Evolutionary conservation across 2,797 vertebrate species (phyloP).

Genomic region (Chloroceryle amazona): DNA sequence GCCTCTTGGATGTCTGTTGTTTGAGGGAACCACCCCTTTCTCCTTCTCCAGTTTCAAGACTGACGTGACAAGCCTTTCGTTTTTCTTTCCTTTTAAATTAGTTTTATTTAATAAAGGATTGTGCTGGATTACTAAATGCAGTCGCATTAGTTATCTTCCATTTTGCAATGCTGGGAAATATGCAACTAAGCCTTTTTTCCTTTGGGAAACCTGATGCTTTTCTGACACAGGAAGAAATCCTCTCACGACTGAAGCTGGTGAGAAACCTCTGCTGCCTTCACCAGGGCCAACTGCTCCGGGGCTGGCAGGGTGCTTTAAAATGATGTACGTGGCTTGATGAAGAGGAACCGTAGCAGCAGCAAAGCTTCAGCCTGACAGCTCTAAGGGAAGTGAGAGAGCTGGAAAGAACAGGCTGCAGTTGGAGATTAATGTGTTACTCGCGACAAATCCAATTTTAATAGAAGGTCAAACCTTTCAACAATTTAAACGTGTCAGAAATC

Average conservation of each 20-base stretch:
- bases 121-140: neutral
- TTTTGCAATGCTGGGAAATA: neutral
- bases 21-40: neutral
- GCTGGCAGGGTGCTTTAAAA: conserved; percentile 5
- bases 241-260: neutral
- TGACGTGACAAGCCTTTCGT: neutral
- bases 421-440: neutral
- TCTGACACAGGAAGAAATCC: neutral
- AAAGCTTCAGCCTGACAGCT: neutral
- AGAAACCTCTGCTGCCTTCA: neutral
- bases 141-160: neutral
- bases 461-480: neutral
- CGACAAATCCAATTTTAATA: neutral
- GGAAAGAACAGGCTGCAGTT: neutral
- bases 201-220: neutral
- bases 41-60: neutral
- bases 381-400: neutral
- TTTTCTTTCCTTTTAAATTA: neutral
- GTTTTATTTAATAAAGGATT: neutral
- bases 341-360: neutral
- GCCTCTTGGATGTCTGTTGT: neutral
- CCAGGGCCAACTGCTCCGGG: neutral
- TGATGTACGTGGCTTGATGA: neutral
- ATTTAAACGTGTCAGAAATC: neutral
- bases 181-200: too few relatives aligned